phyloP scores from a whole-genome alignment of 2,888 invertebrate genomes.

The Monochamus alternatus region DNA sequence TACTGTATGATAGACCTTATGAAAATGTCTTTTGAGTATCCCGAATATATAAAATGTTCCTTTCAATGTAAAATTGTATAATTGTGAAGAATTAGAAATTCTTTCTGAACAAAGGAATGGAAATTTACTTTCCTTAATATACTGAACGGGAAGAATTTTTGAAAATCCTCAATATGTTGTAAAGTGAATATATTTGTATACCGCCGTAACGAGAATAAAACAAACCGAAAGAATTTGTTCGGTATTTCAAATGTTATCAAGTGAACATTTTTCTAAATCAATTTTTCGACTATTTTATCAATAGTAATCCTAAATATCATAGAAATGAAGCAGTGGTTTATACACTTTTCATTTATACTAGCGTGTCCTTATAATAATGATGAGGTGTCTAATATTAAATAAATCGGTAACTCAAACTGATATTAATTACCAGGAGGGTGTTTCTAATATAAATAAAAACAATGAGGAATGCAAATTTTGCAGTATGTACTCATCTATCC shows the following conservation, averaged over 20 bases:
- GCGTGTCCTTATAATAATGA: constrained; percentile 10
- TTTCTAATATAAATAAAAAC: background rate
- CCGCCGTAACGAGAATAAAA: constrained; percentile 32
- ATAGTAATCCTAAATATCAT: constrained; percentile 15
- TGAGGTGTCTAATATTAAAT: background rate
- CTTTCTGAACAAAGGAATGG: constrained; percentile 30
- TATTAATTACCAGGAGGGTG: background rate
- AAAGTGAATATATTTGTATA: constrained; percentile 45
- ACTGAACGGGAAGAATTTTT: constrained; percentile 51
- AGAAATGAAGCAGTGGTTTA: constrained; percentile 29
- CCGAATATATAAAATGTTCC: constrained; percentile 48
- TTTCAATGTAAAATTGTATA: constrained; percentile 48
- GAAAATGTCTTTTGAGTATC: constrained; percentile 45
- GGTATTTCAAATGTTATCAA: constrained; percentile 44
- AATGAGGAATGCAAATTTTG: background rate
- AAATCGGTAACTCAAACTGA: no score
- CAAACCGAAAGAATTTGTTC: constrained; percentile 37
- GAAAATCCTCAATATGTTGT: constrained; percentile 36
- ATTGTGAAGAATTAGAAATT: constrained; percentile 43
- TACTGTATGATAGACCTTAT: constrained; percentile 40
- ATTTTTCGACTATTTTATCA: constrained; percentile 43
- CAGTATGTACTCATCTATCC: constrained; percentile 14
- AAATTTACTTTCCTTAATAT: constrained; percentile 37
- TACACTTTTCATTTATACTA: constrained; percentile 22
- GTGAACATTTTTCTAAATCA: constrained; percentile 41